phyloP scores from a whole-genome alignment of 2,797 vertebrate species.

The Macroramphosus scolopax region DNA sequence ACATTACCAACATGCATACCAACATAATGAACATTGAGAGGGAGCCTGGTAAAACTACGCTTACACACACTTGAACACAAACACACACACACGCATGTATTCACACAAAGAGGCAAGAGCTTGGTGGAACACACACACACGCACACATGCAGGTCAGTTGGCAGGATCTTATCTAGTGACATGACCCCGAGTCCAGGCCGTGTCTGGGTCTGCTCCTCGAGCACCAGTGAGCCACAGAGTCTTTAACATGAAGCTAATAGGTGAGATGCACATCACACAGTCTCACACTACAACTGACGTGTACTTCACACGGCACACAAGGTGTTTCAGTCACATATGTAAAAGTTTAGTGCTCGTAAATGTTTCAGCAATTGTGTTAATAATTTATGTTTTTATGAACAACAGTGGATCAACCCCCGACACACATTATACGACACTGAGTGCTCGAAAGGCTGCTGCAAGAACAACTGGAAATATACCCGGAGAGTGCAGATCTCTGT shows the following conservation, averaged over 20 bases:
- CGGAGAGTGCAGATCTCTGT: too few species aligned
- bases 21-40: constrained; percentile 16
- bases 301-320: neutral
- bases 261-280: constrained; percentile 3
- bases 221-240: constrained; percentile 19
- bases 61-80: constrained; percentile 16
- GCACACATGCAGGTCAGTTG: constrained; percentile 44
- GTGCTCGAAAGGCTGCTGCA: too few species aligned
- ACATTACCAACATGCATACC: constrained; percentile 30
- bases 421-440: too few species aligned
- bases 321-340: too few species aligned
- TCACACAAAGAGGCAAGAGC: neutral
- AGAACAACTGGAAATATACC: too few species aligned
- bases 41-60: constrained; percentile 7
- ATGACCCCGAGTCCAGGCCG: constrained; percentile 41
- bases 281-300: neutral
- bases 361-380: too few species aligned
- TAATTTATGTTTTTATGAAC: too few species aligned
- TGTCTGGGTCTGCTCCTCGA: constrained; percentile 33
- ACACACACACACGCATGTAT: constrained; percentile 1
- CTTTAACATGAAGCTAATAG: too few species aligned
- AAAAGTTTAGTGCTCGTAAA: too few species aligned
- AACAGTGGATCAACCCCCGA: neutral
- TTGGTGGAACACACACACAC: constrained; percentile 18
- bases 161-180: constrained; percentile 36